A percentile compares a stretch with the other conserved stretches of the same genome.
Evolutionary conservation across 2,888 invertebrate genomes (phyloP).

Genomic region (Charanyca ferruginea): DNA sequence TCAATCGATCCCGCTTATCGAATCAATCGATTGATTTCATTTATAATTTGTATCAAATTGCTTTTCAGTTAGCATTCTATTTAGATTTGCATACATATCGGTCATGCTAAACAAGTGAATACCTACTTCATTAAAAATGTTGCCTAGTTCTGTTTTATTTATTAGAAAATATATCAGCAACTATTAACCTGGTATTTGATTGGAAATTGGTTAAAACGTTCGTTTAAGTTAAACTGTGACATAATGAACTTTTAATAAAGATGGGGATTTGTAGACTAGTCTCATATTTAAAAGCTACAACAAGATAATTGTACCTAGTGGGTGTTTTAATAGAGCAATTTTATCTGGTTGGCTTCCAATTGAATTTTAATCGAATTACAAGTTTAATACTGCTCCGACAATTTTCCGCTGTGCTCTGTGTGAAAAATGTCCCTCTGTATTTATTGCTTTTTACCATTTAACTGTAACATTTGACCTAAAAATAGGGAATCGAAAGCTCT

Average conservation of each 20-base stretch:
- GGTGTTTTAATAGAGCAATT: conserved; percentile 41
- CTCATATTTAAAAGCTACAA: conserved; percentile 30
- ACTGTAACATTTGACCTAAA: background rate
- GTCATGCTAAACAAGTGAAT: conserved; percentile 35
- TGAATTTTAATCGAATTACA: conserved; percentile 23
- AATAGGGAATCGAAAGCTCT: no score
- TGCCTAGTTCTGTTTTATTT: conserved; percentile 45
- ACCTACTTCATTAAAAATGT: conserved; percentile 47
- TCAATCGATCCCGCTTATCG: conserved; percentile 57
- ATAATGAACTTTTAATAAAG: conserved; percentile 56
- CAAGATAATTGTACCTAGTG: conserved; percentile 36
- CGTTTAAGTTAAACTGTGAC: conserved; percentile 39
- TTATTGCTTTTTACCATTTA: background rate
- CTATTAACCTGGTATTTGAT: conserved; percentile 36
- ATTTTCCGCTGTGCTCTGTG: background rate
- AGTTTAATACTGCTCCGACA: background rate
- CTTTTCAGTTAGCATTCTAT: conserved; percentile 52
- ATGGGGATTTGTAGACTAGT: conserved; percentile 36
- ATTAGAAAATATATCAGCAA: conserved; percentile 53
- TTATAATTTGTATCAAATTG: conserved; percentile 59
- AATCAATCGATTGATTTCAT: conserved; percentile 56
- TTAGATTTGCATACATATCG: conserved; percentile 61
- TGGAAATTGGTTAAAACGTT: conserved; percentile 41
- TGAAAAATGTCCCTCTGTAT: background rate
- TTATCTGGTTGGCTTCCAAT: conserved; percentile 40